Evolutionary conservation across 2,113 vertebrate species (phyloP), one percentile per base, ranked within the genome.

Genomic region (Oreocharis arfaki): DNA sequence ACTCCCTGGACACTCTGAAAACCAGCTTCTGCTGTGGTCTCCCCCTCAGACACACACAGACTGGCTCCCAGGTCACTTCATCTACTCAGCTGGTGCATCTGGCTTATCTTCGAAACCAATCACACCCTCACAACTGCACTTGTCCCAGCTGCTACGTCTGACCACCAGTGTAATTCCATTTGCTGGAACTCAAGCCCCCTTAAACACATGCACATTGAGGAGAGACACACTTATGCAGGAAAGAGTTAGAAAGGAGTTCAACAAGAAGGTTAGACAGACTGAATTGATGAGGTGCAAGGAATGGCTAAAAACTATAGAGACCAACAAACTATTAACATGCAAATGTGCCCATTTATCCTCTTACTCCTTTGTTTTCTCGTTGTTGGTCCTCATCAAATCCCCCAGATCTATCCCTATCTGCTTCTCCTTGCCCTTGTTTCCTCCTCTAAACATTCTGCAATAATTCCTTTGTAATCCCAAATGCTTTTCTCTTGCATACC

Each of bases 91-190:
- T 7, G 10, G 4, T 20, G 57, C 10, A 2, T 61, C 28, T 49
- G 50, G 4, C 10, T 50, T n/a, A 28, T 59, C 21, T 61, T 88
- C 7, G 2, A 27, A 27, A 59, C 7, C 5, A 6, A 30, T 57
- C 28, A 50, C 22, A 61, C 3, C 1, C 4, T 2, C 28, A 22
- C 6, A 9, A 9, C 4, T 1, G 0, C 33, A 19, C 3, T 41
- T 70, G 5, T 27, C 15, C 27, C 19, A n/a, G 5, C 10, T 61
- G 27, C 9, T 28, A 8, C 7, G 19, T n/a, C 41, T 65, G 52
- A 41, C 3, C 10, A 11, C 10, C 28, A 13, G 6, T 87, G 9
- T 44, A 19, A 44, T 49, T 73, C 44, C 3, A 12, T 14, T 46
- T 67, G 7, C 27, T 82, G 44, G 11, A 35, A 52, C 11, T 75